A percentile compares a stretch with the other conserved stretches of the same genome.
phyloP scores from a whole-genome alignment of 2,797 vertebrate genomes.

The Coregonus ussuriensis region DNA sequence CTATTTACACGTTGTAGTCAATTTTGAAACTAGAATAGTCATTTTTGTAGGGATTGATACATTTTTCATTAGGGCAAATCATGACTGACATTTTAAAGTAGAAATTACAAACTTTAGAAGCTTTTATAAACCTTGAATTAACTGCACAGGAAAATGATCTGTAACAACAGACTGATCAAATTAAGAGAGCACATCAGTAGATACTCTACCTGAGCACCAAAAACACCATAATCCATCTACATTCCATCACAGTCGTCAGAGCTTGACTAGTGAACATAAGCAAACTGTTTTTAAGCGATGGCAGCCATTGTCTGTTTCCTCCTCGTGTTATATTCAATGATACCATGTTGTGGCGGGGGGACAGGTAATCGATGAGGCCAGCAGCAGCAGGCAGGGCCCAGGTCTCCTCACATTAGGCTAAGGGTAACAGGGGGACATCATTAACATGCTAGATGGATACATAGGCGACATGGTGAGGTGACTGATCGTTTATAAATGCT shows the following conservation, averaged over 20 bases:
- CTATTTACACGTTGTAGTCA: too few relatives aligned
- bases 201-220: not conserved
- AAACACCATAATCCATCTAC: not conserved
- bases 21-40: too few relatives aligned
- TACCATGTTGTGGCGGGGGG: slow-evolving; percentile 31
- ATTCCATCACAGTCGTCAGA: not conserved
- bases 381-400: slow-evolving; percentile 19
- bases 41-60: too few relatives aligned
- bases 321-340: slow-evolving; percentile 24
- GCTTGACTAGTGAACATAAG: not conserved
- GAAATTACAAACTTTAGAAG: too few relatives aligned
- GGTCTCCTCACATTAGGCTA: slow-evolving; percentile 39
- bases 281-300: slow-evolving; percentile 14
- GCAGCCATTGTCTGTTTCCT: slow-evolving; percentile 10
- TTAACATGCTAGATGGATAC: slow-evolving; percentile 44
- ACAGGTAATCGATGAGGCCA: slow-evolving; percentile 60
- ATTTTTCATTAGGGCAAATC: too few relatives aligned
- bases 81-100: too few relatives aligned
- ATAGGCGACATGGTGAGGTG: not conserved
- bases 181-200: too few relatives aligned
- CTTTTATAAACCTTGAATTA: too few relatives aligned
- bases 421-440: slow-evolving; percentile 42
- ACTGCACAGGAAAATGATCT: too few relatives aligned
- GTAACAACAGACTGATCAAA: too few relatives aligned
- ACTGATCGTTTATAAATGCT: slow-evolving; percentile 11